Percentiles rank a stretch among this genome's conserved stretches.
Evolutionary conservation across 2,797 vertebrate genomes (phyloP).

Genomic region (Enteromius unitaeniatus): DNA sequence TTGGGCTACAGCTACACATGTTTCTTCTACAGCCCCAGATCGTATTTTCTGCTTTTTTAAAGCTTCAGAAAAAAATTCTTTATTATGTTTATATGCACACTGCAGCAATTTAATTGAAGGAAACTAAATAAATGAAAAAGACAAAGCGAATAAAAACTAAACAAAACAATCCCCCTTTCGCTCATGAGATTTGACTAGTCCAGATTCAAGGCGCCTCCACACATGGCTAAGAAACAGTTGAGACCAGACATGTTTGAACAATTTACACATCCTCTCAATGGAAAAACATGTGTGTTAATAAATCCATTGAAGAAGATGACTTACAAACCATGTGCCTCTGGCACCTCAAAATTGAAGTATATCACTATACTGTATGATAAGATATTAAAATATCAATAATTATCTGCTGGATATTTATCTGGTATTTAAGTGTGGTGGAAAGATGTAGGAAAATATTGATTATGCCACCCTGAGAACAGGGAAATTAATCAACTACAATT

Average conservation of each 20-base stretch:
- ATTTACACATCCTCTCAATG: constrained; percentile 12
- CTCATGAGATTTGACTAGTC: constrained; percentile 14
- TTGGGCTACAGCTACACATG: background rate
- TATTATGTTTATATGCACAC: constrained; percentile 25
- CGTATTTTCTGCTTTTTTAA: constrained; percentile 12
- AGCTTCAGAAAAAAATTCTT: constrained; percentile 4
- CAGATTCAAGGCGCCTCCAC: constrained; percentile 20
- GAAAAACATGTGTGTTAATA: constrained; percentile 4
- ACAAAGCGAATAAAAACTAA: constrained; percentile 28
- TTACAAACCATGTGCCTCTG: background rate
- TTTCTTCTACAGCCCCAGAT: constrained; percentile 11
- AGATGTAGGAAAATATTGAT: no score
- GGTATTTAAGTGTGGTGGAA: background rate
- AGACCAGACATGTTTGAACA: constrained; percentile 23
- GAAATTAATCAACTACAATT: no score
- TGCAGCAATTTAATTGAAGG: constrained; percentile 30
- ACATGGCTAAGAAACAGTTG: constrained; percentile 13
- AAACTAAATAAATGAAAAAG: constrained; percentile 34
- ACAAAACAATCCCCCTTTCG: background rate
- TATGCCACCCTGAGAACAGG: no score
- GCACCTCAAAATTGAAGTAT: background rate
- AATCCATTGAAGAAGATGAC: constrained; percentile 4
- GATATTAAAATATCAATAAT: background rate
- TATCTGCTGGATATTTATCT: background rate
- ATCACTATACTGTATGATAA: background rate